A percentile compares a stretch with the other conserved stretches of the same genome.
Conservation (phyloP, 2,113 vertebrate genomes). For the Microcebus ravelobensis region DNA sequence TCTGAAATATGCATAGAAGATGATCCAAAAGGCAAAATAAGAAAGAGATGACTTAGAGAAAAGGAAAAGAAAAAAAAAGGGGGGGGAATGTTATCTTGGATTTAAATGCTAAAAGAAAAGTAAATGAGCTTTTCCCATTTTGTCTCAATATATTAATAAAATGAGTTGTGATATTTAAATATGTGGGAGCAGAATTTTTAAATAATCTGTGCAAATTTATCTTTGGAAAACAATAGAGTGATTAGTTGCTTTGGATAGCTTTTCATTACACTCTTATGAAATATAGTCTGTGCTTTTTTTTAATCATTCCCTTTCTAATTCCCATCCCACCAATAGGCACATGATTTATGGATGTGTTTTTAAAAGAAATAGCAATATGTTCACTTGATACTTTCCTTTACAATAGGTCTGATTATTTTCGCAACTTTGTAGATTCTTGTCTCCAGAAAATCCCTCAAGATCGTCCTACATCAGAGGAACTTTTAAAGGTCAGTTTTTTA, state of each 20-base stretch:
- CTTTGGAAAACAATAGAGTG: conserved; percentile 14
- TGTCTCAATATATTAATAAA: not conserved
- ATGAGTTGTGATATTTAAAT: conserved; percentile 31
- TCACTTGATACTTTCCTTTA: conserved; percentile 74
- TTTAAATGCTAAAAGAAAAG: conserved; percentile 7
- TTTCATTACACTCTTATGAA: conserved; percentile 46
- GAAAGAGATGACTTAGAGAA: not conserved
- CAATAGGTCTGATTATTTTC: conserved; percentile 97
- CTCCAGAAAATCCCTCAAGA: conserved; percentile 99
- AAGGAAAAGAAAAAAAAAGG: not conserved
- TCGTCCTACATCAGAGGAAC: conserved; percentile 97
- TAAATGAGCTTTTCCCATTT: not conserved
- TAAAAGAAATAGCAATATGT: conserved; percentile 69
- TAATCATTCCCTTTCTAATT: not conserved
- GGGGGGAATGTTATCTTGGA: not conserved
- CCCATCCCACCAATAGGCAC: not conserved
- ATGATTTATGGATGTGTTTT: conserved; percentile 62
- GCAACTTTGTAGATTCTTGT: conserved; percentile 99
- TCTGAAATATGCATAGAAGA: not conserved
- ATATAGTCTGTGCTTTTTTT: conserved; percentile 13
- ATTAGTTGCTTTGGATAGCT: conserved; percentile 19
- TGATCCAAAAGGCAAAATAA: not conserved
- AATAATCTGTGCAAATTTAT: not conserved
- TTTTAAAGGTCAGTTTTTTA: conserved; percentile 92
- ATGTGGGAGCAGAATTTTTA: not conserved